Percentiles rank a stretch among this genome's conserved stretches.
These are phyloP conservation scores for Gallinago stenura DNA, from an alignment of 2,797 vertebrate species.

Conservation along the genomic window DNA sequence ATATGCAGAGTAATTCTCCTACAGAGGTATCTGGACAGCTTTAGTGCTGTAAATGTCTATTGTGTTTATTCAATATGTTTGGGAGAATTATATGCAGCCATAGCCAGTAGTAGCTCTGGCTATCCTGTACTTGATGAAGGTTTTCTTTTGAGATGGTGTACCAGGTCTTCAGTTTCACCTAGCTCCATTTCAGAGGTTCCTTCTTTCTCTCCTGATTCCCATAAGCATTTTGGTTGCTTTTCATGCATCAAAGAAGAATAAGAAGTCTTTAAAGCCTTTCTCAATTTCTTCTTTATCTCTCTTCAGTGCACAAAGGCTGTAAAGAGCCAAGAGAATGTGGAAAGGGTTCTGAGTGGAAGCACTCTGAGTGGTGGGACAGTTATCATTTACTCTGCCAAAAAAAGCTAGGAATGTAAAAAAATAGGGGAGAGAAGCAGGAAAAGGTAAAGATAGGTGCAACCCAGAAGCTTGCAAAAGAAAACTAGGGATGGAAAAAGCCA, in stretches of 20 bases:
- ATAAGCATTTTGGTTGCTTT: background rate
- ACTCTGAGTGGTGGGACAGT: background rate
- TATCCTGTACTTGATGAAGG: background rate
- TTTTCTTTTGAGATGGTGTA: background rate
- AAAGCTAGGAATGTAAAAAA: background rate
- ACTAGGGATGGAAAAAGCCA: background rate
- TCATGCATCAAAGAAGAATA: background rate
- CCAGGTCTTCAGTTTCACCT: background rate
- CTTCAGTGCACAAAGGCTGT: background rate
- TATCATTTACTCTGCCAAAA: background rate
- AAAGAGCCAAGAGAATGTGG: background rate
- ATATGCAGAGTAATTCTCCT: slow-evolving; percentile 39
- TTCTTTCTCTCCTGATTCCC: background rate
- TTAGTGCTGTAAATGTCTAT: slow-evolving; percentile 46
- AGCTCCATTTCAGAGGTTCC: background rate
- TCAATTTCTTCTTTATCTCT: slow-evolving; percentile 5
- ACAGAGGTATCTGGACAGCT: slow-evolving; percentile 19
- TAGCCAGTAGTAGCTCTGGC: background rate
- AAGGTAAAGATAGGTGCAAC: background rate
- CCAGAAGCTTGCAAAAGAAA: background rate
- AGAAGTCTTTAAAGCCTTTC: background rate
- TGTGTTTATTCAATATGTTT: slow-evolving; percentile 33
- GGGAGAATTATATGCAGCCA: background rate
- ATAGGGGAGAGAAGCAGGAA: background rate
- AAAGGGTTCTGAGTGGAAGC: background rate